A percentile compares a stretch with the other conserved stretches of the same genome.
These are phyloP conservation scores for Spea bombifrons DNA, from an alignment of 2,113 vertebrate species.

Conservation along the genomic window DNA sequence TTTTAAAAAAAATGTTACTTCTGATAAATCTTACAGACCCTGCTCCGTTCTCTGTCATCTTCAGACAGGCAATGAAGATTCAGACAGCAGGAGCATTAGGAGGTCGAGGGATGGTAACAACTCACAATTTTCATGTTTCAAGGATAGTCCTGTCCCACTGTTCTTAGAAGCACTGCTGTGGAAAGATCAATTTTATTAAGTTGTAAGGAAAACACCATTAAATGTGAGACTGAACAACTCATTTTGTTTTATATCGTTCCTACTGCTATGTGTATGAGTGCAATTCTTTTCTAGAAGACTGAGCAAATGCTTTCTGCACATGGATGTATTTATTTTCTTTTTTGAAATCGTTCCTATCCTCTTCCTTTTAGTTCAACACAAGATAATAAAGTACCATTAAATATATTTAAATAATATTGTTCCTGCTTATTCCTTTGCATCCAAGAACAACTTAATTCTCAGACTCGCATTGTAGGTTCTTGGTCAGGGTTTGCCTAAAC, in stretches of 20 bases:
- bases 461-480: too few relatives aligned
- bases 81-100: conserved; percentile 61
- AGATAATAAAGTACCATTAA: too few relatives aligned
- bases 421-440: too few relatives aligned
- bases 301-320: not conserved
- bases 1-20: not conserved
- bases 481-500: too few relatives aligned
- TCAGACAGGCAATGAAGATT: conserved; percentile 58
- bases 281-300: not conserved
- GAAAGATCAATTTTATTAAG: conserved; percentile 69
- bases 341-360: too few relatives aligned
- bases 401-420: too few relatives aligned
- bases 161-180: conserved; percentile 64
- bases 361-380: too few relatives aligned
- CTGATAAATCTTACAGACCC: not conserved
- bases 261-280: conserved; percentile 25
- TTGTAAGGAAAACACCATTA: conserved; percentile 57
- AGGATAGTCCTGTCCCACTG: conserved; percentile 66
- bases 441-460: too few relatives aligned
- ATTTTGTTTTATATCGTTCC: conserved; percentile 47
- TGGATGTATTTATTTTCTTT: not conserved
- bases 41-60: conserved; percentile 51
- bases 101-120: conserved; percentile 63
- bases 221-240: conserved; percentile 58
- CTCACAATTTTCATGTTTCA: conserved; percentile 67